Evolutionary conservation across 2,888 invertebrate species (phyloP).

Genomic region (Nymphalis c-album): DNA sequence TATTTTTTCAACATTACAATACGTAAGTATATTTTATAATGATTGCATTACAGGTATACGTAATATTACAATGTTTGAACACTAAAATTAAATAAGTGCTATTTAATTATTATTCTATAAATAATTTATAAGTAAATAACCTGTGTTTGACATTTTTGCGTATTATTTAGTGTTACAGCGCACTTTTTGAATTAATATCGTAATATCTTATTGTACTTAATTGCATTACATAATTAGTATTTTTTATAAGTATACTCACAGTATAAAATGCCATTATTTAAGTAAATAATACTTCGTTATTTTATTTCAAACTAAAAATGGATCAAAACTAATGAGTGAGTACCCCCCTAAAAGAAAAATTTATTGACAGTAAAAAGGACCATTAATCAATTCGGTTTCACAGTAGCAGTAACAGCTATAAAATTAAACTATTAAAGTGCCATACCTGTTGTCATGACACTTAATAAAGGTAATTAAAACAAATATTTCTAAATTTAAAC

Average conservation of each 20-base stretch:
- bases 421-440: too few species aligned
- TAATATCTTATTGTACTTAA: not conserved
- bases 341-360: not conserved
- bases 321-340: not conserved
- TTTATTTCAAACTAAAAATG: not conserved
- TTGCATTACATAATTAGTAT: constrained; percentile 18
- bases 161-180: not conserved
- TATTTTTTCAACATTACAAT: constrained; percentile 10
- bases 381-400: too few species aligned
- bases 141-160: constrained; percentile 8
- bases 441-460: too few species aligned
- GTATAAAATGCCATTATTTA: not conserved
- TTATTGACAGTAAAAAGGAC: not conserved
- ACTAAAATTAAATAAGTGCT: not conserved
- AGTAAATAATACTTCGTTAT: not conserved
- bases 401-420: too few species aligned
- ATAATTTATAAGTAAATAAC: not conserved
- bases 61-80: not conserved
- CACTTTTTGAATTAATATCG: constrained; percentile 13
- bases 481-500: too few species aligned
- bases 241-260: not conserved
- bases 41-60: not conserved
- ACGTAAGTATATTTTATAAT: not conserved
- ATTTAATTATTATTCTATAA: not conserved
- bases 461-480: too few species aligned